phyloP scores from a whole-genome alignment of 2,797 vertebrate genomes.

The Artibeus jamaicensis region DNA sequence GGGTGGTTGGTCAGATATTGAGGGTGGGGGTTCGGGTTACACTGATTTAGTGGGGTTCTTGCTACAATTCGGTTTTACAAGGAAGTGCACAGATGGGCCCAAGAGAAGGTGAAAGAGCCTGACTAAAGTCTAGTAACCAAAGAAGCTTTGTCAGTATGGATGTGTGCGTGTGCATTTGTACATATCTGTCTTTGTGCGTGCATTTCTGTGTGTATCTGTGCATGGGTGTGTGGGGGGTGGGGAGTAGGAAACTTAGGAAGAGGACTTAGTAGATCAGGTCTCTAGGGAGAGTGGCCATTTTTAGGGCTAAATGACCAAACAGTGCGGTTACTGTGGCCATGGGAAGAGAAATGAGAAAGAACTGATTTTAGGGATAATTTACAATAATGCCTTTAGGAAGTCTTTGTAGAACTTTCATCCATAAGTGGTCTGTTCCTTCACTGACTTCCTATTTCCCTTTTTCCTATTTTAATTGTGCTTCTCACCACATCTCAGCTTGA shows the following conservation, averaged over 20 bases:
- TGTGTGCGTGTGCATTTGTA: not conserved
- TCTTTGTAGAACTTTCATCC: not conserved
- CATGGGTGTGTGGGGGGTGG: not conserved
- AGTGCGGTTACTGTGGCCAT: not conserved
- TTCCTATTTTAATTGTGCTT: slow-evolving; percentile 4
- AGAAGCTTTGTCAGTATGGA: not conserved
- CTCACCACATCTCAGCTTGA: not conserved
- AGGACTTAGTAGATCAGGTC: not conserved
- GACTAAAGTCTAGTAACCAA: not conserved
- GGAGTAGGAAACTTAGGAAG: not conserved
- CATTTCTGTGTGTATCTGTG: not conserved
- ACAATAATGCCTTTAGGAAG: not conserved
- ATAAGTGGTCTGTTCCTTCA: not conserved
- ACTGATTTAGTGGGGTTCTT: not conserved
- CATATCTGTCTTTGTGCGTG: not conserved
- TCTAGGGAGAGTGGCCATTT: not conserved
- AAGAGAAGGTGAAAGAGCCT: not conserved
- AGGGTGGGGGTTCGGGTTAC: not conserved
- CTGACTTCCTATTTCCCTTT: not conserved
- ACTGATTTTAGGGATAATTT: slow-evolving; percentile 7
- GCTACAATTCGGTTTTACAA: not conserved
- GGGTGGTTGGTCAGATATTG: not conserved
- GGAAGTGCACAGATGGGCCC: not conserved
- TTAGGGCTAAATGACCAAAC: not conserved
- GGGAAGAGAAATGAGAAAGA: not conserved